Base-by-base conservation (phyloP, 1,140 invertebrate genomes). In the Drosophila triauraria region DNA sequence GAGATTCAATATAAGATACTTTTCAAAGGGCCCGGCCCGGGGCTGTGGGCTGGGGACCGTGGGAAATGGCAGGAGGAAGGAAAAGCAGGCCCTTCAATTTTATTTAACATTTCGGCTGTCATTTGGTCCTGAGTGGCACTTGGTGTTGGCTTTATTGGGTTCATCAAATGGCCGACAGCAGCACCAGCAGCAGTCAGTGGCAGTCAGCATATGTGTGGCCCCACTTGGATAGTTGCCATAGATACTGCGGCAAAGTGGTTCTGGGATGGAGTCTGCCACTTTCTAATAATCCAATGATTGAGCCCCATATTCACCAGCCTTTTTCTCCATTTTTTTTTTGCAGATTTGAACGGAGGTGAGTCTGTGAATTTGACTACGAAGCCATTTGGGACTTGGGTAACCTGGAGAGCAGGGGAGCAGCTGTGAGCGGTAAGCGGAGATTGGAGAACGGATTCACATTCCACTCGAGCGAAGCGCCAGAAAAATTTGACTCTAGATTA, bases 401-500 rank as follows among this genome's bases (percentile, higher is more conserved):
- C 56, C 32, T 25, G 40, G 57, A 44, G 60, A 46, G 44, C 20
- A 51, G 38, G 50, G 40, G 60, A 46, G 44, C 20, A 51, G 46
- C 23, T 30, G 32, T 10, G 32, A 35, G 9, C 7, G 15, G 32
- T 4, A 7, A 8, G 17, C 12, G 17, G 17, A 54, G 51, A 54
- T 38, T 15, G 17, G 51, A 54, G 51, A 38, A 54, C 32, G 58
- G 58, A 51, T 60, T 51, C 58, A 68, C 76, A 76, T 70, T 72
- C 58, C 62, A 78, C 65, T 62, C 44, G 46, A 57, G 64, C 65
- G 32, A 48, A 71, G 62, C 48, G 57, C 38, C 67, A 57, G 80
- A 74, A 74, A 88, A 84, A 90, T 80, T 87, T 83, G 85, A 84
- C 74, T 88, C 65, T 84, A 88, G 84, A 84, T 90, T 87, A 81